Percentiles rank a stretch among this genome's conserved stretches.
phyloP scores from a whole-genome alignment of 2,888 invertebrate genomes.

The Eurois occulta region DNA sequence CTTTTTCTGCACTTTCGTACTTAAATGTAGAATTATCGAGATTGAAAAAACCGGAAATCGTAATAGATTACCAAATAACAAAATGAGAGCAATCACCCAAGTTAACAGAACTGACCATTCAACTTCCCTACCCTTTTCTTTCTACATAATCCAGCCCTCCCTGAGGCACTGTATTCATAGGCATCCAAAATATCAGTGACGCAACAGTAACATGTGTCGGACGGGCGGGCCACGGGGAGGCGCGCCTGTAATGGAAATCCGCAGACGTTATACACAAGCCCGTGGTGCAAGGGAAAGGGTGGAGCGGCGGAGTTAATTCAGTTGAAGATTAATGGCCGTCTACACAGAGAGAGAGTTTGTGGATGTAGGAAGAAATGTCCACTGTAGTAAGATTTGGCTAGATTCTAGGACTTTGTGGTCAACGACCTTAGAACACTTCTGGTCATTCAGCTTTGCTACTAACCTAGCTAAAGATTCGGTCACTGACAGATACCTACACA shows the following conservation, averaged over 20 bases:
- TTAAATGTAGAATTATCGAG: neutral
- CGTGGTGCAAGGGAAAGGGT: conserved; percentile 56
- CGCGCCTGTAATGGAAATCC: conserved; percentile 83
- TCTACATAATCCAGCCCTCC: conserved; percentile 19
- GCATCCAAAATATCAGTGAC: conserved; percentile 53
- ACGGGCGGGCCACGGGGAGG: conserved; percentile 71
- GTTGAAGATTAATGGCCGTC: neutral
- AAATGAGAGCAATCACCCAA: neutral
- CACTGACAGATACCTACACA: neutral
- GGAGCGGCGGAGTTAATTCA: conserved; percentile 18
- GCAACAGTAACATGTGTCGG: conserved; percentile 64
- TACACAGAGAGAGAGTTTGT: neutral
- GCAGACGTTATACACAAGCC: conserved; percentile 76
- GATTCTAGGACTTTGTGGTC: neutral
- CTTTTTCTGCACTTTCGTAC: neutral
- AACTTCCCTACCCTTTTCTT: neutral
- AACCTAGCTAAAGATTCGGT: neutral
- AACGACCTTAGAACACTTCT: neutral
- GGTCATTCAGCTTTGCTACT: neutral
- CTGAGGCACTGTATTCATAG: conserved; percentile 53
- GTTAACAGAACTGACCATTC: neutral
- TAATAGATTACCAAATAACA: neutral
- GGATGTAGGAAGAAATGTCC: neutral
- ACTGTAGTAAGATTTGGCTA: neutral
- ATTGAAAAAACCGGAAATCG: neutral